phyloP scores from a whole-genome alignment of 2,113 vertebrate species.

The Podarcis muralis region DNA sequence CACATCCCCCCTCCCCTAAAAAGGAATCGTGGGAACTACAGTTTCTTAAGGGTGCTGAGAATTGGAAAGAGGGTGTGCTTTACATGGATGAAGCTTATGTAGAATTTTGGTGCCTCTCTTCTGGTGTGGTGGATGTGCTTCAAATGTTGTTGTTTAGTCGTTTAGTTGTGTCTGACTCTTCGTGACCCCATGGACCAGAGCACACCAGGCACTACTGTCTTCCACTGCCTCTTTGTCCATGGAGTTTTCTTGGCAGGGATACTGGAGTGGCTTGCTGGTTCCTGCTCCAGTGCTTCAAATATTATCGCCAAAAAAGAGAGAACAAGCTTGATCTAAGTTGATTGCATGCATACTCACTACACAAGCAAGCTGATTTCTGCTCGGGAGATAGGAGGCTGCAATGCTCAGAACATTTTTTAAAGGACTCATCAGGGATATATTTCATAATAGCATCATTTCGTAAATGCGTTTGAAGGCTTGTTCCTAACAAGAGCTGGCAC shows the following conservation, averaged over 20 bases:
- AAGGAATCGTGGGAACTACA: too few relatives aligned
- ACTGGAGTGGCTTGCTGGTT: too few relatives aligned
- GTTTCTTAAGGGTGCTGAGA: too few relatives aligned
- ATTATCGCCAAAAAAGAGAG: conserved; percentile 3
- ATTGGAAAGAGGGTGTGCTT: too few relatives aligned
- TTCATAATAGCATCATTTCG: not conserved
- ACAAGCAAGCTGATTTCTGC: not conserved
- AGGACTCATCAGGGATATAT: not conserved
- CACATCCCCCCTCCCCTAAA: too few relatives aligned
- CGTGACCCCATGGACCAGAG: too few relatives aligned
- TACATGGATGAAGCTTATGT: too few relatives aligned
- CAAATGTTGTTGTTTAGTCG: not conserved
- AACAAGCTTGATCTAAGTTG: not conserved
- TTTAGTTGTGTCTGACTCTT: too few relatives aligned
- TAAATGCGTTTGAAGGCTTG: not conserved
- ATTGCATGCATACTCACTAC: not conserved
- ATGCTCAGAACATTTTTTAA: not conserved
- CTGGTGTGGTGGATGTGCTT: not conserved
- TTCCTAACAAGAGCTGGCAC: not conserved
- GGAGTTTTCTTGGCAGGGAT: too few relatives aligned
- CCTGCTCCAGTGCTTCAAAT: not conserved
- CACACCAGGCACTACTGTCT: too few relatives aligned
- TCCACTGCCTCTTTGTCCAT: too few relatives aligned
- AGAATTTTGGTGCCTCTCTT: too few relatives aligned
- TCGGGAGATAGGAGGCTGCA: not conserved